Conservation (phyloP, 2,797 vertebrate species). For the Pipistrellus pygmaeus region DNA sequence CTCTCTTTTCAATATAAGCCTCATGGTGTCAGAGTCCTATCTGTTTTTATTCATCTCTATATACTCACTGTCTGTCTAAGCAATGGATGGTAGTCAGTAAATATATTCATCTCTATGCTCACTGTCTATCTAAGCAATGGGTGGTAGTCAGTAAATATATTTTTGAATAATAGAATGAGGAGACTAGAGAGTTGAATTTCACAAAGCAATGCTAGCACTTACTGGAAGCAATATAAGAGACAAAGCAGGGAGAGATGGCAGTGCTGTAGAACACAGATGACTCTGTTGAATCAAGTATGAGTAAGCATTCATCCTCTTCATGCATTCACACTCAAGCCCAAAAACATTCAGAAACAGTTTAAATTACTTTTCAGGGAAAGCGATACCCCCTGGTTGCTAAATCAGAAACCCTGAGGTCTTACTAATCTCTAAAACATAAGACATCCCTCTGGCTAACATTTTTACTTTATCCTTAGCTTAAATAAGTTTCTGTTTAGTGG, state of each 20-base stretch:
- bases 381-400: neutral
- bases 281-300: neutral
- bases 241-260: neutral
- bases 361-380: neutral
- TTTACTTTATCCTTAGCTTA: neutral
- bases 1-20: neutral
- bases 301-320: neutral
- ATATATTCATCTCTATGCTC: neutral
- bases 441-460: neutral
- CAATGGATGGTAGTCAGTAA: neutral
- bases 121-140: neutral
- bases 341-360: neutral
- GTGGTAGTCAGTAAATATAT: neutral
- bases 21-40: neutral
- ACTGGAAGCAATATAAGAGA: neutral
- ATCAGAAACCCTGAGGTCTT: neutral
- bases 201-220: neutral
- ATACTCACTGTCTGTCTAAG: neutral
- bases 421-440: neutral
- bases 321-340: neutral
- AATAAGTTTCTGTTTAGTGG: neutral
- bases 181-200: neutral
- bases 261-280: neutral
- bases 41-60: neutral
- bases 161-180: constrained; percentile 17